Base-by-base conservation (phyloP, 2,888 invertebrate genomes). In the Crioceris asparagi region DNA sequence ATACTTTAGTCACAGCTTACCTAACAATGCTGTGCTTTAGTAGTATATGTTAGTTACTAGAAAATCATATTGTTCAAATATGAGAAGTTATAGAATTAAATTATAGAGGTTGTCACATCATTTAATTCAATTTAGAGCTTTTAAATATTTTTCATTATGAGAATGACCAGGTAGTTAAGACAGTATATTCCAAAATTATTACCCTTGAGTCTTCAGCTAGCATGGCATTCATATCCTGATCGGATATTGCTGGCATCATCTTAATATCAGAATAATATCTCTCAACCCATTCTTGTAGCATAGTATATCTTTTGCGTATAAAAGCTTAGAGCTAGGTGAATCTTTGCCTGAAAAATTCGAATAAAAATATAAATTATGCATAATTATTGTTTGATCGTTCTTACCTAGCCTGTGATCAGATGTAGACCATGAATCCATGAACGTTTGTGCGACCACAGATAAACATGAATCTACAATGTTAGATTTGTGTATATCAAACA, bases 161-260 rank as follows among this genome's bases (percentile, higher is more conserved):
- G n/a, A n/a, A n/a, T n/a, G n/a, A n/a, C n/a, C n/a, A n/a, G n/a
- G n/a, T n/a, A n/a, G n/a, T n/a, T n/a, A n/a, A n/a, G n/a, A n/a
- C n/a, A n/a, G n/a, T n/a, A n/a, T n/a, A n/a, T n/a, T n/a, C n/a
- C n/a, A n/a, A n/a, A n/a, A n/a, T n/a, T n/a, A n/a, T 69, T 69
- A 84, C 83, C 72, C 86, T 74, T 50, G 94, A 94, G 71, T 97
- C 97, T 69, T 98, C 97, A 46, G 92, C 91, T 57, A 98, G 74
- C 90, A 97, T 93, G 39, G 94, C 91, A 67, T 92, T 96, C 97
- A 98, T 98, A 66, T 98, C 97, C 71, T 96, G 94, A 69, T 98
- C 98, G 52, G 92, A 92, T 67, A 98, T 96, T 49, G 94, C 90
- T 55, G 92, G 86, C 93, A 98, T 94, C 65, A 83, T 77, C 69